phyloP scores from a whole-genome alignment of 2,797 vertebrate genomes.

The Argentina silus region DNA sequence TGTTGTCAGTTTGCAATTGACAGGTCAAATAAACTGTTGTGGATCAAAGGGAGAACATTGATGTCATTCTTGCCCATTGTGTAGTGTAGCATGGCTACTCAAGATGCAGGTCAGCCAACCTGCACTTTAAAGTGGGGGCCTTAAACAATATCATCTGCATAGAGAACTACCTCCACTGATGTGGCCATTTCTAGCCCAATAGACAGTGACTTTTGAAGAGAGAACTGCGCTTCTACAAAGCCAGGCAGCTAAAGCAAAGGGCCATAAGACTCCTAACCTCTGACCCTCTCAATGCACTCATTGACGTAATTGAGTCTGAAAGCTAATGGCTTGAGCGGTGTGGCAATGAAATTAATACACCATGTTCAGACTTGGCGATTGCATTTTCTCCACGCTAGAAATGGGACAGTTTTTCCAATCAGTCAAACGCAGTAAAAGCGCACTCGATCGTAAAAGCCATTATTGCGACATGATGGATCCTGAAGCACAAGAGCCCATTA shows the following conservation, averaged over 20 bases:
- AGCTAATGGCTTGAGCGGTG: slow-evolving; percentile 45
- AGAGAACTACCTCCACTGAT: too few species aligned
- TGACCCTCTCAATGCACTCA: slow-evolving; percentile 43
- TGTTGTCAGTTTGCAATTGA: too few species aligned
- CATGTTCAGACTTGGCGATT: slow-evolving; percentile 35
- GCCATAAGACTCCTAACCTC: slow-evolving; percentile 30
- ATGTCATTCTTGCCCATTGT: neutral
- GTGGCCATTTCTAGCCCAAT: too few species aligned
- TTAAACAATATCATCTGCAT: neutral
- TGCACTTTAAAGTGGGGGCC: neutral
- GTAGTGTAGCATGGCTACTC: neutral
- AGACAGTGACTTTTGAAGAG: neutral
- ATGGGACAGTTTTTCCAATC: slow-evolving; percentile 46
- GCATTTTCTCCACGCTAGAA: slow-evolving; percentile 36
- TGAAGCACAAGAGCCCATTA: slow-evolving; percentile 66
- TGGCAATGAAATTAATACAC: slow-evolving; percentile 55
- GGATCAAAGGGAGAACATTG: neutral
- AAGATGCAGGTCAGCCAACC: neutral
- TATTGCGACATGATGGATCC: slow-evolving; percentile 62
- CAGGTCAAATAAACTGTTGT: neutral
- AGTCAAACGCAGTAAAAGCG: slow-evolving; percentile 59
- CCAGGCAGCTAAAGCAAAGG: neutral
- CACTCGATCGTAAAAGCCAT: slow-evolving; percentile 54
- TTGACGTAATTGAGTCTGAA: slow-evolving; percentile 44
- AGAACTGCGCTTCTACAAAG: neutral